phyloP scores from a whole-genome alignment of 2,888 invertebrate species.

The Anthoptus insignis region DNA sequence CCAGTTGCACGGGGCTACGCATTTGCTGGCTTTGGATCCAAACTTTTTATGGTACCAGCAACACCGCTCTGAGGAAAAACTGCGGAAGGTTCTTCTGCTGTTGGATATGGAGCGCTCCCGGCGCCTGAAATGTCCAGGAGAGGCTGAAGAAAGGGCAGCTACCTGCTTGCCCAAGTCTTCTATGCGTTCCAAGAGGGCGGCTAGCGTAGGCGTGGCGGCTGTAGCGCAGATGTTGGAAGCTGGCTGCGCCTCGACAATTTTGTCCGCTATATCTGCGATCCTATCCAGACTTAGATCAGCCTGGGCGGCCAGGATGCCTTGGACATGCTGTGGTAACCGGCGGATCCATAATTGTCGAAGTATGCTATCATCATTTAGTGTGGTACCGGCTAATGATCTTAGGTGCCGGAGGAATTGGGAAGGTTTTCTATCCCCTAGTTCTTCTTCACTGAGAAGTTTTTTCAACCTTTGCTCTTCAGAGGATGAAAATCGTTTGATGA shows the following conservation, averaged over 20 bases:
- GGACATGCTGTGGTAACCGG: not conserved
- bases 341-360: conserved; percentile 10
- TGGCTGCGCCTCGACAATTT: too few relatives aligned
- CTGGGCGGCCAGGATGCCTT: not conserved
- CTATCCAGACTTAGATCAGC: too few relatives aligned
- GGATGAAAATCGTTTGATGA: conserved; percentile 18
- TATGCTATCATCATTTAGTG: conserved; percentile 13
- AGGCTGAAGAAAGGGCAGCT: too few relatives aligned
- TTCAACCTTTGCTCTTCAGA: conserved; percentile 15
- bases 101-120: not conserved
- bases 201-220: too few relatives aligned
- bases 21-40: not conserved
- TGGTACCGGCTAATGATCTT: conserved; percentile 30
- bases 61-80: too few relatives aligned
- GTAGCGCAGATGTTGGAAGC: too few relatives aligned
- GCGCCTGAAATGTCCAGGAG: too few relatives aligned
- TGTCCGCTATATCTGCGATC: not conserved
- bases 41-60: not conserved
- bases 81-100: too few relatives aligned
- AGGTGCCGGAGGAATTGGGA: conserved; percentile 33
- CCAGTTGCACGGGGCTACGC: conserved; percentile 20
- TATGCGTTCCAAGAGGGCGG: too few relatives aligned
- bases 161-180: too few relatives aligned
- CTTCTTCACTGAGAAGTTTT: conserved; percentile 31
- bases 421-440: conserved; percentile 33